Percentiles rank a stretch among this genome's conserved stretches.
Evolutionary conservation across 2,888 invertebrate genomes (phyloP).

Genomic region (Coelinius sp.): DNA sequence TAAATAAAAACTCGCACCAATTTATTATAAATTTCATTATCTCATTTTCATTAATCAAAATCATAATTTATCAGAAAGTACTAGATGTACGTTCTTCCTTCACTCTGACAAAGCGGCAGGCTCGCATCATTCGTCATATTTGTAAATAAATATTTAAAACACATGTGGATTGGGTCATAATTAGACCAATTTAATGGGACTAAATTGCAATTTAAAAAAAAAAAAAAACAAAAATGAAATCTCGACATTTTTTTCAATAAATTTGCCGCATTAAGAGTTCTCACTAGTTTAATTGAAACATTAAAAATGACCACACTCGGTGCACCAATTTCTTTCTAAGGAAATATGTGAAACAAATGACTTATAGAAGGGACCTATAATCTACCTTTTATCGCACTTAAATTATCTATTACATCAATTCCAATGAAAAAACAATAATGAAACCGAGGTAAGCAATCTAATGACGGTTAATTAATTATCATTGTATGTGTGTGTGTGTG

Average conservation of each 20-base stretch:
- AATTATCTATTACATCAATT: constrained; percentile 41
- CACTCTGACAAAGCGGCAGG: constrained; percentile 13
- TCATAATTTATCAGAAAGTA: constrained; percentile 18
- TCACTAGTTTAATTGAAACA: constrained; percentile 1
- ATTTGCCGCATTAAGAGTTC: constrained; percentile 23
- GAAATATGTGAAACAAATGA: constrained; percentile 8
- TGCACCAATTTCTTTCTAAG: constrained; percentile 6
- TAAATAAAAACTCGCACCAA: too few relatives aligned
- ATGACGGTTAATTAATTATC: constrained; percentile 33
- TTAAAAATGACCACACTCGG: neutral
- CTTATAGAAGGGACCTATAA: constrained; percentile 21
- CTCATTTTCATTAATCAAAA: neutral
- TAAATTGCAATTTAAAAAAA: constrained; percentile 35
- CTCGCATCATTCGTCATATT: constrained; percentile 1
- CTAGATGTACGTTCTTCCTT: constrained; percentile 16
- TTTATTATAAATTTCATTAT: neutral
- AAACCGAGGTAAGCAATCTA: constrained; percentile 19
- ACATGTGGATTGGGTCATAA: neutral
- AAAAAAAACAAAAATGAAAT: neutral
- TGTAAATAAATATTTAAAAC: constrained; percentile 24
- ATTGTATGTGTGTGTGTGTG: constrained; percentile 39
- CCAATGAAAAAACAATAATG: constrained; percentile 23
- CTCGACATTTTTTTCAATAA: constrained; percentile 30
- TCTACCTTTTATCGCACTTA: constrained; percentile 22
- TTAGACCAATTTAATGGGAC: constrained; percentile 45